These are phyloP conservation scores for Rhinophrynus dorsalis DNA, from an alignment of 2,797 vertebrate genomes.

Conservation along the genomic window DNA sequence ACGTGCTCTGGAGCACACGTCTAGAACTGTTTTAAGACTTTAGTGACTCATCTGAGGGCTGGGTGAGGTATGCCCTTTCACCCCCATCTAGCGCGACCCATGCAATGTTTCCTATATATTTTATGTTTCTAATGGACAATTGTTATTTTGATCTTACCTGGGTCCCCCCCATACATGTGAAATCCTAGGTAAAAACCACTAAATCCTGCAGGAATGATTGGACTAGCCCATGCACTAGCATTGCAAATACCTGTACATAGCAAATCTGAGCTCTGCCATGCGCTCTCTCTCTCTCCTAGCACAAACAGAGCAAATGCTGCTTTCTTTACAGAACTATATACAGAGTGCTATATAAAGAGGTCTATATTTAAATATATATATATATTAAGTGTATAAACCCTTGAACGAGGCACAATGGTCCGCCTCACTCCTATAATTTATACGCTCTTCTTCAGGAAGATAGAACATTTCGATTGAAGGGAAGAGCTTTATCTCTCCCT, in stretches of 20 bases:
- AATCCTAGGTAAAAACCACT: constrained; percentile 27
- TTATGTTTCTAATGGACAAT: constrained; percentile 1
- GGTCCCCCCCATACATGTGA: constrained; percentile 2
- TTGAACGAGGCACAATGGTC: constrained; percentile 17
- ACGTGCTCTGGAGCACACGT: not conserved
- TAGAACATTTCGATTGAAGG: no score
- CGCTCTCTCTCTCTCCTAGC: not conserved
- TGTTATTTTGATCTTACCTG: not conserved
- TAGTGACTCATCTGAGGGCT: not conserved
- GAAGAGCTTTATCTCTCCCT: no score
- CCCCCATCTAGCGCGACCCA: not conserved
- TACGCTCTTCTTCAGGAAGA: no score
- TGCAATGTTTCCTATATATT: not conserved
- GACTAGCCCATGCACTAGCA: not conserved
- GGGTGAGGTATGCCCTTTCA: not conserved
- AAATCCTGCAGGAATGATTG: constrained; percentile 12
- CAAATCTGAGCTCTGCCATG: not conserved
- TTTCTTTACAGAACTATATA: constrained; percentile 31
- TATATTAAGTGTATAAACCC: constrained; percentile 39
- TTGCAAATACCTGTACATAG: constrained; percentile 14
- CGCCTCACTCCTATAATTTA: not conserved
- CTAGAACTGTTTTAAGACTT: not conserved
- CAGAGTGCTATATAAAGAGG: constrained; percentile 37
- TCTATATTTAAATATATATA: constrained; percentile 43
- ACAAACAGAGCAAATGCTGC: constrained; percentile 16